These are phyloP conservation scores for Nycteola revayana DNA, from an alignment of 2,888 invertebrate genomes.

Conservation along the genomic window DNA sequence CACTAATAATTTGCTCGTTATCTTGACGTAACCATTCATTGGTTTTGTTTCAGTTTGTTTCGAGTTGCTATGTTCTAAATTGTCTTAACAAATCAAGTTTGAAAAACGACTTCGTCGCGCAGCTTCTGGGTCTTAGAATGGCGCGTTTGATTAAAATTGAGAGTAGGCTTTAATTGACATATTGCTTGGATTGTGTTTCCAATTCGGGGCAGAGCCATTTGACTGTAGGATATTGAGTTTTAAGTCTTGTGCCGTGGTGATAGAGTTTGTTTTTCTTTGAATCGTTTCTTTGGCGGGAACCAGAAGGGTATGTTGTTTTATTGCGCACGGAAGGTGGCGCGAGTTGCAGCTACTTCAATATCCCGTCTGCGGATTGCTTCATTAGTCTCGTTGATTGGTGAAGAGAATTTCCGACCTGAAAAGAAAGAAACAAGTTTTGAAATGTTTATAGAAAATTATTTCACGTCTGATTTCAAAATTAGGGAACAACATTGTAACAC, in stretches of 20 bases:
- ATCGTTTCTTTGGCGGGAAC: conserved; percentile 36
- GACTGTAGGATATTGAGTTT: conserved; percentile 44
- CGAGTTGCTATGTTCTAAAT: conserved; percentile 28
- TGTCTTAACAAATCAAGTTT: conserved; percentile 59
- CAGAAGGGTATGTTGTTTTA: conserved; percentile 61
- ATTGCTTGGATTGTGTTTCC: conserved; percentile 63
- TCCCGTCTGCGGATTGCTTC: conserved; percentile 77
- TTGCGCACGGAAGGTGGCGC: conserved; percentile 58
- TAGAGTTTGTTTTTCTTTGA: conserved; percentile 54
- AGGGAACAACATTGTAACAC: too few relatives aligned
- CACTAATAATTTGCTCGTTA: conserved; percentile 59
- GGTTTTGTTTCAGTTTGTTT: conserved; percentile 50
- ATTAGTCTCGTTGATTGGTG: conserved; percentile 71
- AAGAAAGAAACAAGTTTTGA: conserved; percentile 55
- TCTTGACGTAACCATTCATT: conserved; percentile 73
- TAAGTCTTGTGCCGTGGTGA: conserved; percentile 38
- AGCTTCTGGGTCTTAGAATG: conserved; percentile 61
- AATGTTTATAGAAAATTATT: conserved; percentile 17
- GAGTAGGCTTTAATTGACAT: conserved; percentile 70
- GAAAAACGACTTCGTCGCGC: conserved; percentile 65
- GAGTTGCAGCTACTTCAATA: conserved; percentile 72
- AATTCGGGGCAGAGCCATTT: conserved; percentile 64
- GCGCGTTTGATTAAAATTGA: conserved; percentile 59
- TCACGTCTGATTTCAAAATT: too few relatives aligned
- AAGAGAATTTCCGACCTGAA: conserved; percentile 64